These are phyloP conservation scores for Calypte anna DNA, from an alignment of 2,113 vertebrate genomes.

Conservation along the genomic window DNA sequence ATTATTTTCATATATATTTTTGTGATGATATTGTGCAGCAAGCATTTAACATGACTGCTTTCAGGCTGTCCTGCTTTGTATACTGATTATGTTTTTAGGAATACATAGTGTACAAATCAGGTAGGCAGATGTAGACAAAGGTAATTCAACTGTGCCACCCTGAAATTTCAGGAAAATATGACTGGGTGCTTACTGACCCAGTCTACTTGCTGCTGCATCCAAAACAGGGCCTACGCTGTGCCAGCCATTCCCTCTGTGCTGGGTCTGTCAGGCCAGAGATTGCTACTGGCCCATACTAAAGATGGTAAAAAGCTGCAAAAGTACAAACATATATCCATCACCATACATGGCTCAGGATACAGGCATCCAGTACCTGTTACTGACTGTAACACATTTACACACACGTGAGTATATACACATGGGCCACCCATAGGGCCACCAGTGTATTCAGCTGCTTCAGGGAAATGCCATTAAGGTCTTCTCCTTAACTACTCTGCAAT, in stretches of 20 bases:
- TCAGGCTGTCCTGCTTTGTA: not conserved
- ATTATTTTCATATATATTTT: not conserved
- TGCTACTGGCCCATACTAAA: not conserved
- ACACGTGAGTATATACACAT: accelerated
- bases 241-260: not conserved
- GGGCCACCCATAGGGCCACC: accelerated
- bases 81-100: not conserved
- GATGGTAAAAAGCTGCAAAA: not conserved
- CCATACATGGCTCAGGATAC: not conserved
- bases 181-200: not conserved
- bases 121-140: not conserved
- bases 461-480: not conserved
- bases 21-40: not conserved
- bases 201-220: not conserved
- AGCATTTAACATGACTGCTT: not conserved
- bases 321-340: not conserved
- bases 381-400: not conserved
- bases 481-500: not conserved
- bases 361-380: not conserved
- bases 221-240: not conserved
- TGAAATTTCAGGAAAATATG: not conserved
- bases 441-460: not conserved
- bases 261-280: not conserved
- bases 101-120: not conserved
- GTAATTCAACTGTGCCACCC: not conserved